Base-by-base conservation (phyloP, 2,797 vertebrate genomes). In the Aselliscus stoliczkanus region DNA sequence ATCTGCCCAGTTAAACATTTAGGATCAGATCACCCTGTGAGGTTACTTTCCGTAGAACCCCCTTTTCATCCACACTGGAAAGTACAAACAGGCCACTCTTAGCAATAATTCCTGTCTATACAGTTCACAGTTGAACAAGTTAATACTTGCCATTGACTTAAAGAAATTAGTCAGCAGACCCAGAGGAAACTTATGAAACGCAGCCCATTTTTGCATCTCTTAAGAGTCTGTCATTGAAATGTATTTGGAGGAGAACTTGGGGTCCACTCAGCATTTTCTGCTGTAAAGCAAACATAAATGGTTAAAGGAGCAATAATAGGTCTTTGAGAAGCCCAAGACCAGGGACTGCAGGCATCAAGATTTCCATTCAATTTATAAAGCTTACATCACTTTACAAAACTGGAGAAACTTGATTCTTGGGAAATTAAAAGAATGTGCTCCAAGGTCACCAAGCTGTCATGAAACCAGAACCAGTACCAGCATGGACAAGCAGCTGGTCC, bases 281-380 rank as follows among this genome's bases (percentile, higher is more conserved):
- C 31, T 2, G 1, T 70, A 56, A 80, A 93, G 64, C 34, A 73
- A 89, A 47, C 17, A 47, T 67, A n/a, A 67, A 29, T 50, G 17
- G 21, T 20, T 29, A 6, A 21, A 50, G 34, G 64, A 72, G 42
- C 42, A 77, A 37, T 58, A 84, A 75, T 75, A 69, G 42, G 25
- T 75, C 85, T 86, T 94, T 91, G 77, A 93, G 56, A 86, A 88
- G 23, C 27, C 62, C 31, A 44, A 70, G 83, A 44, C 11, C 21
- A 86, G 52, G 27, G 37, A 60, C n/a, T 62, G 5, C 29, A 52
- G 60, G 18, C 27, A 81, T 67, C 18, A 42, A 89, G 65, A 58
- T 73, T 83, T 69, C 67, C 70, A 93, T 89, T 92, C 65, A 89
- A 75, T 94, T 84, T 91, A 69, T 65, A 93, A 96, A 95, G 65